Evolutionary conservation across 2,113 vertebrate genomes (phyloP).

Genomic region (Megaptera novaeangliae): DNA sequence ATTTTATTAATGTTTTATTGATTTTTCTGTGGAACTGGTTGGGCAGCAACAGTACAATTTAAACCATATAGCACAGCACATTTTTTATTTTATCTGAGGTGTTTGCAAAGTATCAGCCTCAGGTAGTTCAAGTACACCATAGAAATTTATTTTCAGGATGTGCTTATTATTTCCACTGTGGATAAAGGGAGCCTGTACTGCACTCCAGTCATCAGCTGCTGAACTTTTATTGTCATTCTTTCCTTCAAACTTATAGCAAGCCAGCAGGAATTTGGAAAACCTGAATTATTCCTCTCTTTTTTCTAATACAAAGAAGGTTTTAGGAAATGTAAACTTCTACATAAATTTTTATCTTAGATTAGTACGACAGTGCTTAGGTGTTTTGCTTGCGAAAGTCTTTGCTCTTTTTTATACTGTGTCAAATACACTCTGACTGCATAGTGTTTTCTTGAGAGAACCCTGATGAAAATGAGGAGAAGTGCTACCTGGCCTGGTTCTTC

Average conservation of each 20-base stretch:
- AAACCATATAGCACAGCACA: not conserved
- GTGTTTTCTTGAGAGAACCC: not conserved
- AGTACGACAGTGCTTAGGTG: not conserved
- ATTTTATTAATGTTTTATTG: conserved; percentile 48
- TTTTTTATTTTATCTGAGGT: not conserved
- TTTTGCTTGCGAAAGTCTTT: conserved; percentile 8
- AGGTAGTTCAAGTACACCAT: not conserved
- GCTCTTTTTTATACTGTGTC: not conserved
- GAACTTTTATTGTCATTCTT: not conserved
- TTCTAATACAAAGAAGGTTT: not conserved
- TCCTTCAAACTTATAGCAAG: not conserved
- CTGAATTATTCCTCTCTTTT: not conserved
- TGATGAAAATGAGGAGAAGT: not conserved
- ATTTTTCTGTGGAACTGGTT: conserved; percentile 42
- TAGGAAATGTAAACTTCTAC: not conserved
- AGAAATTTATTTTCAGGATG: not conserved
- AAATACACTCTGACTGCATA: not conserved
- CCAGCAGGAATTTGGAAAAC: not conserved
- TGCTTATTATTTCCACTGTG: not conserved
- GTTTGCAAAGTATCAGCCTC: not conserved
- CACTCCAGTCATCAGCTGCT: not conserved
- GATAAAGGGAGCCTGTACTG: not conserved
- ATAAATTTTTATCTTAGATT: not conserved
- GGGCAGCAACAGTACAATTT: conserved; percentile 7
- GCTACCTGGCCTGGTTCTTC: not conserved